Evolutionary conservation across 2,113 vertebrate genomes (phyloP).

Genomic region (Microtus oregoni): DNA sequence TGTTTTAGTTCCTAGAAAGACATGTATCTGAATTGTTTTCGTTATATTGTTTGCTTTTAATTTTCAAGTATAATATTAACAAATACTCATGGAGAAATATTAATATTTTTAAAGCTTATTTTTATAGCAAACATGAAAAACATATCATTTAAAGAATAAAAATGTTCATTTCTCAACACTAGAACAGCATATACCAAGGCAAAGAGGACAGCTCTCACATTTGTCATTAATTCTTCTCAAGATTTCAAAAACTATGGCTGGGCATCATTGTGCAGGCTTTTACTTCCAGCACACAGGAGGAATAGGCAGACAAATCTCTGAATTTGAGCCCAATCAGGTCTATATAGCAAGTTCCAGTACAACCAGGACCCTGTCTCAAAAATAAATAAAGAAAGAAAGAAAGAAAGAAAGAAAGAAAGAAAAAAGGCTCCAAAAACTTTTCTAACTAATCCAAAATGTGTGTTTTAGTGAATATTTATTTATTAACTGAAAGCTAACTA

Average conservation of each 20-base stretch:
- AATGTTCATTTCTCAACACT: slow-evolving; percentile 37
- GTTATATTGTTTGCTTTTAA: slow-evolving; percentile 22
- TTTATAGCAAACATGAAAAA: slow-evolving; percentile 24
- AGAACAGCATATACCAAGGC: background rate
- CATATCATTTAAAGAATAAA: background rate
- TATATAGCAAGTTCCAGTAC: background rate
- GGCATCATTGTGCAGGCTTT: background rate
- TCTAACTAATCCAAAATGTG: slow-evolving; percentile 53
- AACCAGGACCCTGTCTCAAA: background rate
- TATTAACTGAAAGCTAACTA: slow-evolving; percentile 67
- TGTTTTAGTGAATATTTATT: slow-evolving; percentile 61
- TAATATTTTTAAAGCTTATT: slow-evolving; percentile 15
- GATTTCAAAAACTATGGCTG: background rate
- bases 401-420: too few relatives aligned
- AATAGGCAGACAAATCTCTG: background rate
- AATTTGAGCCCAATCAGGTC: background rate
- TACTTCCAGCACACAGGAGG: background rate
- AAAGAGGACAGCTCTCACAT: background rate
- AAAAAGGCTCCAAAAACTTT: background rate
- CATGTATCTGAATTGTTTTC: slow-evolving; percentile 4
- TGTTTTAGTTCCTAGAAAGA: background rate
- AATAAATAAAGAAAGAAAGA: background rate
- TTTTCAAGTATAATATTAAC: slow-evolving; percentile 38
- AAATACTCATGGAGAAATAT: slow-evolving; percentile 3
- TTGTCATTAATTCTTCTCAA: slow-evolving; percentile 33